Evolutionary conservation across 2,888 invertebrate genomes (phyloP), one percentile per base, ranked within the genome.

Genomic region (Pyrrhosoma nymphula): DNA sequence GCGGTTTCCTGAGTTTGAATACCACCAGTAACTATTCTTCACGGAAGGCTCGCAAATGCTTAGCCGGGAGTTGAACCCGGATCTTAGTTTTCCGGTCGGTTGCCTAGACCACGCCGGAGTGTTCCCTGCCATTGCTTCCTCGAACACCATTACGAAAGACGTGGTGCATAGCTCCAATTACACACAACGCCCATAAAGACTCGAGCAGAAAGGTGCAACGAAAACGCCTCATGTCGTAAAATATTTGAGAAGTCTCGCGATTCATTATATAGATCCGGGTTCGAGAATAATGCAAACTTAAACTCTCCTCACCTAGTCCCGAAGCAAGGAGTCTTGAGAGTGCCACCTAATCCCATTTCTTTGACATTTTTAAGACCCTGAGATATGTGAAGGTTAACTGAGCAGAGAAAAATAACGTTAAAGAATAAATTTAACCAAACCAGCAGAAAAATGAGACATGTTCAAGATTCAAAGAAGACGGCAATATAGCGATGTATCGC

Each of bases 61-160:
- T 82, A 23, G 82, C 82, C 35, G 82, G 82, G 82, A 82, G 35
- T 82, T 82, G 82, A 82, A 82, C 82, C 82, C 82, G 82, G 82
- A 82, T 82, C 82, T 82, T 16, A 30, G 82, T 82, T 82, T 82
- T 82, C 82, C 82, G 82, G 30, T 82, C 16, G 30, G 26, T 16
- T 82, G 82, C 30, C 82, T 14, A 82, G 30, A 30, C 35, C 75
- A 30, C 30, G 75, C 75, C 82, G 16, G 1, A 35, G 30, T 82
- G 35, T 35, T 35, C 82, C 26, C 35, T 35, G 35, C 35, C 30
- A 35, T 35, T 26, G 35, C 82, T 82, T 82, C 82, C 82, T 35
- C 82, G 30, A 82, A 82, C 35, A 35, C 82, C 82, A 35, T 82
- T 35, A 30, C 82, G 35, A 16, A 30, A 26, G 82, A 82, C 35